Base-by-base conservation (phyloP, 2,797 vertebrate genomes). In the Poeciliopsis gracilis region DNA sequence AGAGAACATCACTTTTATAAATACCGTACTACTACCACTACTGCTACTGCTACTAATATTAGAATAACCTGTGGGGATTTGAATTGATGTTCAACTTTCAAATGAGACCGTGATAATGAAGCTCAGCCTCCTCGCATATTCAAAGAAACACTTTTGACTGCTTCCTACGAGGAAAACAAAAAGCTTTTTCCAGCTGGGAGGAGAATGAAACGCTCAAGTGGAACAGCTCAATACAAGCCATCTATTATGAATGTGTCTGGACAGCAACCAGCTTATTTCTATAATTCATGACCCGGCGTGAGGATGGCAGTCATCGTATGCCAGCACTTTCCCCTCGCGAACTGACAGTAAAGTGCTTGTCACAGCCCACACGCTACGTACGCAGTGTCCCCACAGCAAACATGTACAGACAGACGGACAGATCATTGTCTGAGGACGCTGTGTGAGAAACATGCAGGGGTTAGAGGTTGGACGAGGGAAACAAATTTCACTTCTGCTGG, bases 371-470 rank as follows among this genome's bases (percentile, higher is more conserved):
- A 85, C 83, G 85, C 72, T 80, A 38, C 79, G 78, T 86, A 81
- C 83, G 88, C 55, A 59, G 78, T 71, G 77, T 72, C 63, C 71
- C 75, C 79, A 87, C 84, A 83, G 76, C 45, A 78, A 71, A 70
- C 63, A 78, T 80, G 78, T 66, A 81, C 74, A 80, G 30, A 80
- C 77, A 78, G 75, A 87, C 76, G 82, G 43, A 90, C 71, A 78
- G 78, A 76, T 90, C 73, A 77, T 86, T 88, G 83, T 86, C 86
- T 87, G 84, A 87, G 69, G 80, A 73, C 74, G 80, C 89, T 91
- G 80, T 92, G 87, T 87, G 87, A 88, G 75, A 92, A 89, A 88
- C 93, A 94, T 95, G 94, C 93, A 92, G 91, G 43, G 47, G 79
- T 86, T 90, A 92, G 88, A 90, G 83, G 87, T 93, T 87, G 79